Evolutionary conservation across 2,113 vertebrate genomes (phyloP).

Genomic region (Octodon degus): DNA sequence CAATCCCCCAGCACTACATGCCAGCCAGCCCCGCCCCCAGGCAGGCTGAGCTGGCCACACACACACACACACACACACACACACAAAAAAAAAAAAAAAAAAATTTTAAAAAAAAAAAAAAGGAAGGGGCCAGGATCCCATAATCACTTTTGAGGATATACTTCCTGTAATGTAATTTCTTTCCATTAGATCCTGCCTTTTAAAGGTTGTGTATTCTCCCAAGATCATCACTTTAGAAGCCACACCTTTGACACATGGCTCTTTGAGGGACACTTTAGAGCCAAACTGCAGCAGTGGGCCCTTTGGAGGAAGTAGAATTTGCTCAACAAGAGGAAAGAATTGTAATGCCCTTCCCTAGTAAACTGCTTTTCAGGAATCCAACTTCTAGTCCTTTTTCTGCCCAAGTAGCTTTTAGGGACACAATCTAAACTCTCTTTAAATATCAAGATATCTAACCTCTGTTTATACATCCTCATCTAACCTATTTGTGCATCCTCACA

Average conservation of each 20-base stretch:
- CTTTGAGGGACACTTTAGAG: not conserved
- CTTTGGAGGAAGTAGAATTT: not conserved
- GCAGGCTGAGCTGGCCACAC: too few species aligned
- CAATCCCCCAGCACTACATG: too few species aligned
- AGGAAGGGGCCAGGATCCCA: not conserved
- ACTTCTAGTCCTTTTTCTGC: not conserved
- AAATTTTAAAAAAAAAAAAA: too few species aligned
- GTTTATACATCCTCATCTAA: not conserved
- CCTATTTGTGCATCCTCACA: not conserved
- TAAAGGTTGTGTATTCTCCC: not conserved
- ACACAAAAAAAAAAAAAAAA: too few species aligned
- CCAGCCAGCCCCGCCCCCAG: too few species aligned
- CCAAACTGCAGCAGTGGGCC: not conserved
- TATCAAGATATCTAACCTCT: not conserved
- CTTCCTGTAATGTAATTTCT: not conserved
- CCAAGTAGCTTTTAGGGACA: not conserved
- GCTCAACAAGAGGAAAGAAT: not conserved
- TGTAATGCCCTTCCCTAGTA: not conserved
- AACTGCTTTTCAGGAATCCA: not conserved
- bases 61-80: too few species aligned
- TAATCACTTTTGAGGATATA: not conserved
- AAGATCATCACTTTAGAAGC: not conserved
- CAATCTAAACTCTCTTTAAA: not conserved
- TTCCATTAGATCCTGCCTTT: not conserved
- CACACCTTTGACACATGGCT: not conserved